Base-by-base conservation (phyloP, 2,888 invertebrate species). In the Zelleria hepariella region DNA sequence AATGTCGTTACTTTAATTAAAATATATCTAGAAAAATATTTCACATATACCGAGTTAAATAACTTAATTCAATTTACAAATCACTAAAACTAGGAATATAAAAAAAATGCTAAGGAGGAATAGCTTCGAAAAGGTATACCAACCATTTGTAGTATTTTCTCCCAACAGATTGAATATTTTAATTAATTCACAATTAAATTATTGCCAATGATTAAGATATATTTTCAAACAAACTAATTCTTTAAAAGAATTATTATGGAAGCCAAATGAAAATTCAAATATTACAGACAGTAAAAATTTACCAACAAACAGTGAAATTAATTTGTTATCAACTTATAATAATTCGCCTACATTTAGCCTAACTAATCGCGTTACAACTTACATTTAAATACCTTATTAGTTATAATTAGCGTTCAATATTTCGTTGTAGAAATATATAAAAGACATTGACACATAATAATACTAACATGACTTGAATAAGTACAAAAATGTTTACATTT, bases 351-450 rank as follows among this genome's bases (percentile, higher is more conserved):
- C 21, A 21, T 51, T 23, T 20, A 51, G 23, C 32, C 15, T 42
- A 51, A 42, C 15, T 54, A 18, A 24, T 51, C 10, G 23, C 51
- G 7, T 20, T 51, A 51, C 5, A 51, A 24, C 26, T 53, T 53
- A 52, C 6, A 52, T 52, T 52, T 24, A 20, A 23, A 52, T 18
- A 23, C 23, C 47, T 48, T 57, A 57, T 10, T 6, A 26, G 10
- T 32, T 42, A 42, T n/a, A n/a, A 55, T 48, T 47, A 48, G 7
- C 49, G 18, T 42, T n/a, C 6, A 49, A 51, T 60, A 60, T 79
- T 57, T 81, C 80, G 79, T 84, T 80, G 84, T 86, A 85, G 77
- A 82, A 82, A 79, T 80, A 77, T 86, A 84, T 80, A 84, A 86
- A 76, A 80, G 84, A 74, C 78, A 76, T 79, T 78, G 78, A 80